Evolutionary conservation across 2,888 invertebrate genomes (phyloP).

Genomic region (Mechanitis messenoides): DNA sequence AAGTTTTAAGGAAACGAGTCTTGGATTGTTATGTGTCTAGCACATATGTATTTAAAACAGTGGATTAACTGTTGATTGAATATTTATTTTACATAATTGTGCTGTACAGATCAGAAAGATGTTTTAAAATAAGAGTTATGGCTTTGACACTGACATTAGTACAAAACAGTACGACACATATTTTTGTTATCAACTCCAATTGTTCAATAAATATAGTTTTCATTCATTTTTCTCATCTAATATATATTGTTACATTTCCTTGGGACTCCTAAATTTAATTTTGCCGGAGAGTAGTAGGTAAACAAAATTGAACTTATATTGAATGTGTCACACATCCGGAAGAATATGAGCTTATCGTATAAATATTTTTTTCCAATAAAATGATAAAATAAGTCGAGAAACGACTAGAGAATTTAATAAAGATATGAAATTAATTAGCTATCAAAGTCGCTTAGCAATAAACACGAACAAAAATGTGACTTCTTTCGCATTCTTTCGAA

Average conservation of each 20-base stretch:
- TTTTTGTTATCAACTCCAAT: background rate
- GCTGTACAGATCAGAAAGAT: too few relatives aligned
- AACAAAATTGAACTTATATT: constrained; percentile 13
- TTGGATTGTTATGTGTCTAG: too few relatives aligned
- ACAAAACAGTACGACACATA: too few relatives aligned
- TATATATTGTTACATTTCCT: background rate
- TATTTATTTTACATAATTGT: too few relatives aligned
- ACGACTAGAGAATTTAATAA: background rate
- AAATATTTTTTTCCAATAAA: constrained; percentile 3
- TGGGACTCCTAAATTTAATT: constrained; percentile 3
- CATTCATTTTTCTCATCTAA: background rate
- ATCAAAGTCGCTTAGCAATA: background rate
- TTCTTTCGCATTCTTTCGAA: too few relatives aligned
- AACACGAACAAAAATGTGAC: too few relatives aligned
- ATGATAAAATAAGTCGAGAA: background rate
- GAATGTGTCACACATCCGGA: constrained; percentile 7
- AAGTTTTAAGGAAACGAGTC: background rate
- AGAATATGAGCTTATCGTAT: constrained; percentile 10
- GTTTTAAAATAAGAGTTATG: too few relatives aligned
- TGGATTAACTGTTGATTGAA: too few relatives aligned
- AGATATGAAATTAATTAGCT: background rate
- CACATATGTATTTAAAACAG: too few relatives aligned
- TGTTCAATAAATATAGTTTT: background rate
- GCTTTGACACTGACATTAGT: too few relatives aligned
- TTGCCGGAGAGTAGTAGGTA: constrained; percentile 6